These are phyloP conservation scores for Sapayoa aenigma DNA, from an alignment of 2,113 vertebrate genomes.

Conservation along the genomic window DNA sequence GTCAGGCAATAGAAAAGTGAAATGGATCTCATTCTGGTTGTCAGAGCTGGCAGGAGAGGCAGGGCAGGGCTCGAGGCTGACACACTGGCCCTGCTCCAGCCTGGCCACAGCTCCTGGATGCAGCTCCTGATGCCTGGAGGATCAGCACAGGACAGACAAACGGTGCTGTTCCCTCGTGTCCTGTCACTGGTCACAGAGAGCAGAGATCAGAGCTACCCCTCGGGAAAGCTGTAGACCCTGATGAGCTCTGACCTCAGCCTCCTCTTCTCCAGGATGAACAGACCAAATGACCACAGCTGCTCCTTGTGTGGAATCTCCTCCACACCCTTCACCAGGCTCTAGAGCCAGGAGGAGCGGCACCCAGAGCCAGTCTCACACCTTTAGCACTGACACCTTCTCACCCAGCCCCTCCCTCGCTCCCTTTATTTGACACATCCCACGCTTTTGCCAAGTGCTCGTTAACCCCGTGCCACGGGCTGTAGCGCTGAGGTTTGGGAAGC, in stretches of 20 bases:
- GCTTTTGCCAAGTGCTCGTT: background rate
- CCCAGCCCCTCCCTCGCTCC: background rate
- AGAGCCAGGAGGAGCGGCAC: background rate
- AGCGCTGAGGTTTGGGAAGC: background rate
- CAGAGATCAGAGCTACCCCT: background rate
- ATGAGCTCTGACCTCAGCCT: background rate
- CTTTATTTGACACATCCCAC: fast-evolving
- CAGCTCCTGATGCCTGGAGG: background rate
- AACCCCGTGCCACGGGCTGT: background rate
- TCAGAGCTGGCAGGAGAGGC: background rate
- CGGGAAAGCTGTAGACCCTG: fast-evolving
- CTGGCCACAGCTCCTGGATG: background rate
- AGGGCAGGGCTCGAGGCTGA: background rate
- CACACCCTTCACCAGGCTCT: background rate
- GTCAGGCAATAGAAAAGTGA: background rate
- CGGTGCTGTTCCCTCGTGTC: fast-evolving
- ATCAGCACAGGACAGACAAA: background rate
- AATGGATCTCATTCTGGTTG: background rate
- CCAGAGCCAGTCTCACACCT: background rate
- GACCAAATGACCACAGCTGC: background rate
- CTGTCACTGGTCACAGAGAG: background rate
- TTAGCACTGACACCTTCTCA: background rate
- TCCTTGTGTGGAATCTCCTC: background rate
- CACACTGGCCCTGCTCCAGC: fast-evolving
- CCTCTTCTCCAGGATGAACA: background rate